Evolutionary conservation across 1,140 invertebrate species (phyloP).

Genomic region (Anastatus disparis): DNA sequence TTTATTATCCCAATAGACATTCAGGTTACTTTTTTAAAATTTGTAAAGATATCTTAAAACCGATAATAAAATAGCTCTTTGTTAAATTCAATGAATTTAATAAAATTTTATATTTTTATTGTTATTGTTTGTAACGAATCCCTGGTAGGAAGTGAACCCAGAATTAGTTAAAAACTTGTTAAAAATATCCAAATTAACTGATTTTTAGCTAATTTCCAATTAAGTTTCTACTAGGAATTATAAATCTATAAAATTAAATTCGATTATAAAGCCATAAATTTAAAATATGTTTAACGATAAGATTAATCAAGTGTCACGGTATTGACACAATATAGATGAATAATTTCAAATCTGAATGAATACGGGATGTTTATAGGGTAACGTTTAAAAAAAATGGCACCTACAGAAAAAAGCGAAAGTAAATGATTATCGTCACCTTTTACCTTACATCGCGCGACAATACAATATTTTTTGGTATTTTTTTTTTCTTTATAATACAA

Average conservation of each 20-base stretch:
- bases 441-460: constrained; percentile 18
- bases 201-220: no score
- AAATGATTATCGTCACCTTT: background rate
- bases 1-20: background rate
- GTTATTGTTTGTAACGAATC: no score
- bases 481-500: constrained; percentile 32
- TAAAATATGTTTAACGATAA: background rate
- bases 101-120: no score
- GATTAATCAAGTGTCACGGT: background rate
- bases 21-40: background rate
- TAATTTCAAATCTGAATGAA: background rate
- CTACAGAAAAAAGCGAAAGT: constrained; percentile 25
- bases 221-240: no score
- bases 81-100: no score
- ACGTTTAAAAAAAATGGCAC: constrained; percentile 14
- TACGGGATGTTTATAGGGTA: background rate
- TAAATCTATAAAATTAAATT: no score
- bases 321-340: no score
- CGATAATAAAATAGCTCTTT: background rate
- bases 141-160: no score
- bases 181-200: no score
- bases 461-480: constrained; percentile 32
- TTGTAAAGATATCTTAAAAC: background rate
- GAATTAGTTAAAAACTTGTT: no score
- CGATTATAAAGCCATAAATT: no score